These are phyloP conservation scores for Helarctos malayanus DNA, from an alignment of 2,797 vertebrate species.

Conservation along the genomic window DNA sequence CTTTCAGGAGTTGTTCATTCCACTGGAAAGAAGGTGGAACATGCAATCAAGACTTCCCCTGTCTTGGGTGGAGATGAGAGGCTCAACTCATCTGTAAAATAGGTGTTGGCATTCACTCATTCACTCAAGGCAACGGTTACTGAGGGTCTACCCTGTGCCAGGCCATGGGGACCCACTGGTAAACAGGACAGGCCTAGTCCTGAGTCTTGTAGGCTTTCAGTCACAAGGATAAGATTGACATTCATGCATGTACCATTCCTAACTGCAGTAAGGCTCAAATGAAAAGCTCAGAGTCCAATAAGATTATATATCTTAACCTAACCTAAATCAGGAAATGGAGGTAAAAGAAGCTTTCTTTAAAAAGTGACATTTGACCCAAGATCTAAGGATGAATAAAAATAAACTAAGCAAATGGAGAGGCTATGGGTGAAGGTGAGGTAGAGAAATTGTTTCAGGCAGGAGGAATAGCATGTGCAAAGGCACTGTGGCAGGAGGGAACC, in stretches of 20 bases:
- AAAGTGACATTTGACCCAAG: constrained; percentile 60
- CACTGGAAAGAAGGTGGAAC: not conserved
- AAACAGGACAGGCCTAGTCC: not conserved
- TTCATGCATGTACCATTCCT: not conserved
- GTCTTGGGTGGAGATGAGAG: not conserved
- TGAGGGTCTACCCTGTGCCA: too few relatives aligned
- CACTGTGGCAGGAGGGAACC: not conserved
- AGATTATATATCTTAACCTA: not conserved
- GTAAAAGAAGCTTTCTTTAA: constrained; percentile 3
- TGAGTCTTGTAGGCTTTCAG: not conserved
- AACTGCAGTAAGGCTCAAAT: not conserved
- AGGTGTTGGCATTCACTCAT: not conserved
- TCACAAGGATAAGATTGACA: not conserved
- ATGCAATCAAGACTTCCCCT: not conserved
- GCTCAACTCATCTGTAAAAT: not conserved
- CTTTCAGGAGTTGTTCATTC: not conserved
- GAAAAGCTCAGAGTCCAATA: not conserved
- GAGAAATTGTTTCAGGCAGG: not conserved
- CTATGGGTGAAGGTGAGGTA: not conserved
- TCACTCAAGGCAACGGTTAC: not conserved
- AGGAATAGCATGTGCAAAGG: not conserved
- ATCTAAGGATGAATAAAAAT: constrained; percentile 45
- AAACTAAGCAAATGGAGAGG: constrained; percentile 17
- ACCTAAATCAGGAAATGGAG: not conserved
- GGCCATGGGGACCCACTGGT: not conserved